Evolutionary conservation across 2,888 invertebrate genomes (phyloP).

Genomic region (Acrobasis consociella): DNA sequence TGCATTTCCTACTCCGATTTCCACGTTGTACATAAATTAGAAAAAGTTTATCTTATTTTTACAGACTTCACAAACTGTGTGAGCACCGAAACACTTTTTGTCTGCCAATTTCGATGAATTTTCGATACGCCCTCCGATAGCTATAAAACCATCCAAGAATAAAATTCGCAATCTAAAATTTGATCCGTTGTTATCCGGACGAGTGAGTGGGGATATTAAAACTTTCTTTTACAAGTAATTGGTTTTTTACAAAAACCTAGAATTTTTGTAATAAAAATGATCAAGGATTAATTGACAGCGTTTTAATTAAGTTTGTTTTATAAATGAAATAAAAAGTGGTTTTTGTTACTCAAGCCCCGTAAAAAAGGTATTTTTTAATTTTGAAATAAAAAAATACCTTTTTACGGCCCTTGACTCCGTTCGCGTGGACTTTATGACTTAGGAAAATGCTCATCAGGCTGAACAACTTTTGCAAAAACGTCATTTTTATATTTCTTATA

Average conservation of each 20-base stretch:
- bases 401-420: too few relatives aligned
- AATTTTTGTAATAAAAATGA: background rate
- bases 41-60: too few relatives aligned
- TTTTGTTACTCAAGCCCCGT: too few relatives aligned
- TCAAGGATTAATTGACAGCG: background rate
- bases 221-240: constrained; percentile 1
- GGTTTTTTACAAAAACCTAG: background rate
- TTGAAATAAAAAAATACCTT: too few relatives aligned
- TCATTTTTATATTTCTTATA: too few relatives aligned
- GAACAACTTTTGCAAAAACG: too few relatives aligned
- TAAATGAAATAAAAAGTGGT: background rate
- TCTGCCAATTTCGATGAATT: background rate
- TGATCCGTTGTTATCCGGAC: constrained; percentile 2
- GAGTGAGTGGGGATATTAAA: constrained; percentile 2
- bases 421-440: too few relatives aligned
- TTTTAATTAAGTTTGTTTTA: background rate
- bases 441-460: too few relatives aligned
- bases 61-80: background rate
- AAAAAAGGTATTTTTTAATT: too few relatives aligned
- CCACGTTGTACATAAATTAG: too few relatives aligned
- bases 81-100: background rate
- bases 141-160: background rate
- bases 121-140: background rate
- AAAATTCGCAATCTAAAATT: constrained; percentile 2
- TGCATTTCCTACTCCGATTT: too few relatives aligned